Evolutionary conservation across 2,797 vertebrate genomes (phyloP).

Genomic region (Delichon dasypus): DNA sequence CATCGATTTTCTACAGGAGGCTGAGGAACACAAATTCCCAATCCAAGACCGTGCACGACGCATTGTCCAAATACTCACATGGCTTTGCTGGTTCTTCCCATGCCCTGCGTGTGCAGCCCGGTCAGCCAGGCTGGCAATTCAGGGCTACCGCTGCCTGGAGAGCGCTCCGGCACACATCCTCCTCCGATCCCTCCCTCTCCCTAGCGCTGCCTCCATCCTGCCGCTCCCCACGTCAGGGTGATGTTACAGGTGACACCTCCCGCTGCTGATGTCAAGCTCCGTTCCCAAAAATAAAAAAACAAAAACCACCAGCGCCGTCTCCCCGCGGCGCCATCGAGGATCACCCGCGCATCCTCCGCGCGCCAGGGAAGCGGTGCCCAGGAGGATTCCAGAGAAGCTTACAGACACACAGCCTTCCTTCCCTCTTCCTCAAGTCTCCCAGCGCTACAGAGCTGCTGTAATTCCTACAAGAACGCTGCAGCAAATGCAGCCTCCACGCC

Average conservation of each 20-base stretch:
- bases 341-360: conserved; percentile 51
- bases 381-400: conserved; percentile 31
- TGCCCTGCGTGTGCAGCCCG: background rate
- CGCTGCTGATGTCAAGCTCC: conserved; percentile 55
- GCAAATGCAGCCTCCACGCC: conserved; percentile 4
- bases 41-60: background rate
- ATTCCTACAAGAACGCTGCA: conserved; percentile 59
- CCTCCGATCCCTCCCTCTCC: conserved; percentile 18
- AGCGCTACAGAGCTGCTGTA: background rate
- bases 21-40: background rate
- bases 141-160: background rate
- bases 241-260: conserved; percentile 74
- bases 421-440: conserved; percentile 18
- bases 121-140: background rate
- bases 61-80: conserved; percentile 67
- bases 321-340: conserved; percentile 37
- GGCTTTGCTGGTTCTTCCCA: conserved; percentile 44
- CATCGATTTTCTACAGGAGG: conserved; percentile 5
- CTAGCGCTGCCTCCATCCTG: conserved; percentile 14
- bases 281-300: conserved; percentile 60
- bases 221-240: conserved; percentile 60
- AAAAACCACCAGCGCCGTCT: background rate
- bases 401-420: background rate
- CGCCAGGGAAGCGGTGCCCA: background rate
- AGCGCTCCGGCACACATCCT: background rate